Base-by-base conservation (phyloP, 2,113 vertebrate species). In the Melanostigma gelatinosum region DNA sequence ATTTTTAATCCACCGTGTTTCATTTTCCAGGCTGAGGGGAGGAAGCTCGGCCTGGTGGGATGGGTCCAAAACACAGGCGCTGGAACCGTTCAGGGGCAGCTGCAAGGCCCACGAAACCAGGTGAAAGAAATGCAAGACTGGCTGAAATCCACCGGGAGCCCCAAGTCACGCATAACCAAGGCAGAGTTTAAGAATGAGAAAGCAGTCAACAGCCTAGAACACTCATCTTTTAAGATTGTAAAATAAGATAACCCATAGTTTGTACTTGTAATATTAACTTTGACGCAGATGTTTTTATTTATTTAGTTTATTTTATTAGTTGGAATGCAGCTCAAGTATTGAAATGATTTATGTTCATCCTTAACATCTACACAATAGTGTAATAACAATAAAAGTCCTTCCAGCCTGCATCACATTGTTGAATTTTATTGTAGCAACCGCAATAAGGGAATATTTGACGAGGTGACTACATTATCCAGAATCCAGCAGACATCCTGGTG, bases 61-160 rank as follows among this genome's bases (percentile, higher is more conserved):
- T 99, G 97, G 97, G 97, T 99, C 79, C 95, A 93, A 79, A 99
- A 99, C 60, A 99, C 96, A 0, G 73, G 88, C 1, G 86, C 87
- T 0, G 97, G 97, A 82, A 97, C 97, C 0, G 98, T 99, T 40
- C 91, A 94, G 70, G 98, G 98, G 1, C 97, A 96, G 69, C 88
- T 97, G 3, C 97, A 97, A 90, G 97, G 97, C 0, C 95, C 96
- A 0, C 0, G 80, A 7, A 88, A 83, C 79, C 93, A 94, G 60
- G 96, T 99, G 2, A 92, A 63, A 75, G 90, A 94, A 70, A 97
- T 98, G 96, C 95, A 99, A 80, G 92, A 96, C 27, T 99, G 97
- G 98, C 95, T 99, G 55, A 88, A 89, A 83, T 94, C 92, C 75
- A 95, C 75, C 0, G 98, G 98, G 55, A 99, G 97, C 72, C 98